A percentile compares a stretch with the other conserved stretches of the same genome.
These are phyloP conservation scores for Bettongia penicillata DNA, from an alignment of 2,113 vertebrate species.

Conservation along the genomic window DNA sequence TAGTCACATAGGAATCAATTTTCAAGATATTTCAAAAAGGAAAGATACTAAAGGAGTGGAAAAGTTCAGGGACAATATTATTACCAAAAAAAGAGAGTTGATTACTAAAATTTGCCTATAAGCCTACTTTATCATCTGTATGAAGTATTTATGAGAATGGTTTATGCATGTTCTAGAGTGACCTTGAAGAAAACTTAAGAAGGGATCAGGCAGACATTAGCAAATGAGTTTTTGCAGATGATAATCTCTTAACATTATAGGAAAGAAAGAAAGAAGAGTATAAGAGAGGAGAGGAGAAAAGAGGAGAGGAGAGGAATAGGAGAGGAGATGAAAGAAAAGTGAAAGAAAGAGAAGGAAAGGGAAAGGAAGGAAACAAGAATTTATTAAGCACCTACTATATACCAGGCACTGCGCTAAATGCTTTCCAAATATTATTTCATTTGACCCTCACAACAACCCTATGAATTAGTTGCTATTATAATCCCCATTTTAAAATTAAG, in stretches of 20 bases:
- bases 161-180: not conserved
- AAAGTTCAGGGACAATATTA: not conserved
- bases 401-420: too few species aligned
- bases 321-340: not conserved
- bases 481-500: too few species aligned
- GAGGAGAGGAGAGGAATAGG: not conserved
- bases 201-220: not conserved
- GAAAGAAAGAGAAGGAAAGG: not conserved
- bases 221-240: not conserved
- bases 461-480: too few species aligned
- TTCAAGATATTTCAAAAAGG: not conserved
- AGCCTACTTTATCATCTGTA: not conserved
- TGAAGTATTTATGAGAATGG: not conserved
- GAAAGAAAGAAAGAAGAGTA: not conserved
- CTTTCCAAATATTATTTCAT: too few species aligned
- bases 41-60: not conserved
- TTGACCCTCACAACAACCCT: too few species aligned
- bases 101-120: not conserved
- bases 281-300: too few species aligned
- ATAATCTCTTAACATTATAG: not conserved
- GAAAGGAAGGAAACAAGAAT: not conserved
- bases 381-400: too few species aligned
- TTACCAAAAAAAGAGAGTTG: not conserved
- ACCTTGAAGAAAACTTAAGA: not conserved
- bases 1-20: not conserved